A percentile compares a stretch with the other conserved stretches of the same genome.
phyloP scores from a whole-genome alignment of 2,113 vertebrate genomes.

The Mystacornis crossleyi region DNA sequence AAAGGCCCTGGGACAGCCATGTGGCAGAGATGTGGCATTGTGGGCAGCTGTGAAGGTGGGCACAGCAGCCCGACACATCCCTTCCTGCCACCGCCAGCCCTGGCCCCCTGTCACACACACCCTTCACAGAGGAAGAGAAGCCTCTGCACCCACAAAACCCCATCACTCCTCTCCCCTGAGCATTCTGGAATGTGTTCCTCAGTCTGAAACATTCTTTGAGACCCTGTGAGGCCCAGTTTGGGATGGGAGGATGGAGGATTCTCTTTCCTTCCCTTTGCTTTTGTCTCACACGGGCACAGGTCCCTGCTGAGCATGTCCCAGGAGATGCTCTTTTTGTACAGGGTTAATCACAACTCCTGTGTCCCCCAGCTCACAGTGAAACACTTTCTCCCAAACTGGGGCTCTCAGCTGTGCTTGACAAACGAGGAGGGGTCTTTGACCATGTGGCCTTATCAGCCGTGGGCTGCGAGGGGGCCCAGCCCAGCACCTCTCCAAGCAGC shows the following conservation, averaged over 20 bases:
- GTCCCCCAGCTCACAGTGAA: not conserved
- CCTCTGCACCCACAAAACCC: not conserved
- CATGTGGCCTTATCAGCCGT: not conserved
- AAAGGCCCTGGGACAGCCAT: not conserved
- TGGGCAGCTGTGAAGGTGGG: not conserved
- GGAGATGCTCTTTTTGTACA: not conserved
- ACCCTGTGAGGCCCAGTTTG: rapidly evolving
- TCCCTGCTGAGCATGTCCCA: not conserved
- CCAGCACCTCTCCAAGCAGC: not conserved
- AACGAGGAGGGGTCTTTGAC: not conserved
- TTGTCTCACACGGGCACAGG: not conserved
- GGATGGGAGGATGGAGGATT: not conserved
- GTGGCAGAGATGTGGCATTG: not conserved
- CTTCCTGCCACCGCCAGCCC: not conserved
- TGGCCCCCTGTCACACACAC: rapidly evolving
- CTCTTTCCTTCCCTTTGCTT: not conserved
- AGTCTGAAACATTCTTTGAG: not conserved
- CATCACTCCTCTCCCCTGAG: not conserved
- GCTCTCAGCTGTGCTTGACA: not conserved
- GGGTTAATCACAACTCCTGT: not conserved
- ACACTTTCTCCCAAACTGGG: not conserved
- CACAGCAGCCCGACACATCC: rapidly evolving
- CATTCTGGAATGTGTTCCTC: not conserved
- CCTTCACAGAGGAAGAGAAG: not conserved
- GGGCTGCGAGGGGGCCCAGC: not conserved